A percentile compares a stretch with the other conserved stretches of the same genome.
These are phyloP conservation scores for Chrysoperla carnea DNA, from an alignment of 1,140 invertebrate genomes.

Conservation along the genomic window DNA sequence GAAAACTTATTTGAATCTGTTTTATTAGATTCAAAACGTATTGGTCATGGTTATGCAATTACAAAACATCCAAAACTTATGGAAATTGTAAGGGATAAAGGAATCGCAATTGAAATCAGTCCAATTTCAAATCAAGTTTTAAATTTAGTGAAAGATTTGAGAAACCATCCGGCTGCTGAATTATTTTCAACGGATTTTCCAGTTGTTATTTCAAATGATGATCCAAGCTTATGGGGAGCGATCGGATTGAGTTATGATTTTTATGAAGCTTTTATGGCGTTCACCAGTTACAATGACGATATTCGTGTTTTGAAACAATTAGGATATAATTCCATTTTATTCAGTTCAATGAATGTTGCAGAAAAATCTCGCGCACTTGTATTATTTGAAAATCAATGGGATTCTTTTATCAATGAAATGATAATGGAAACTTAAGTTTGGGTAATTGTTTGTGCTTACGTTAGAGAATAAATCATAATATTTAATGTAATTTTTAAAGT, in stretches of 20 bases:
- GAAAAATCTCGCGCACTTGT: constrained; percentile 11
- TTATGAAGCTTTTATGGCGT: constrained; percentile 53
- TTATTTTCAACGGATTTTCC: constrained; percentile 41
- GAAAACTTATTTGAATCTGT: constrained; percentile 50
- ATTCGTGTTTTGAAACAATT: constrained; percentile 45
- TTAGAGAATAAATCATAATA: too few species aligned
- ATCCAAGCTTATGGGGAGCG: constrained; percentile 47
- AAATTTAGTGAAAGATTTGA: constrained; percentile 50
- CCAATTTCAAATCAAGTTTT: constrained; percentile 68
- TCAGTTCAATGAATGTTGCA: constrained; percentile 18
- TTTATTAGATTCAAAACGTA: constrained; percentile 43
- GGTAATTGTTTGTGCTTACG: too few species aligned
- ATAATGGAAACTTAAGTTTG: too few species aligned
- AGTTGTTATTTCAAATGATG: constrained; percentile 45
- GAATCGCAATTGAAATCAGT: constrained; percentile 64
- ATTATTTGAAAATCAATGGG: too few species aligned
- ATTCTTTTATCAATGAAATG: too few species aligned
- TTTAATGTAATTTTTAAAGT: too few species aligned
- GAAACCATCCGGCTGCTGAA: constrained; percentile 59
- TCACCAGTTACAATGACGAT: constrained; percentile 39
- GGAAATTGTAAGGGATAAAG: constrained; percentile 33
- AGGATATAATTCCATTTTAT: constrained; percentile 49
- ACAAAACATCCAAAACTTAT: constrained; percentile 55
- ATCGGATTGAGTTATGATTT: constrained; percentile 49
- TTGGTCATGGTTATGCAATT: constrained; percentile 46